phyloP scores from a whole-genome alignment of 2,888 invertebrate species.

The Cerceris ruficornis region DNA sequence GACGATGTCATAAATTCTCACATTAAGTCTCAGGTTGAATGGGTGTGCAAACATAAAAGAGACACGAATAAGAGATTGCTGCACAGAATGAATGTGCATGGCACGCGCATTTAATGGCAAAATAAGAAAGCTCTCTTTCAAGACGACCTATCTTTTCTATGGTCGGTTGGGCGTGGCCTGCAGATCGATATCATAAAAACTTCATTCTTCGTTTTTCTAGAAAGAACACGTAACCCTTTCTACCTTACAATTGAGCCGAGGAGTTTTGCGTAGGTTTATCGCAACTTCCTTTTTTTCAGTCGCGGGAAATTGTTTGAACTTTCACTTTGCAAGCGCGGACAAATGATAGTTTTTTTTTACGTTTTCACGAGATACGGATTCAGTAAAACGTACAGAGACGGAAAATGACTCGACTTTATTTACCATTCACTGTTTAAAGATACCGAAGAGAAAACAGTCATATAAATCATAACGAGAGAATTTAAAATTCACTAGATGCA shows the following conservation, averaged over 20 bases:
- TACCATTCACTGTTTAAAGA: too few relatives aligned
- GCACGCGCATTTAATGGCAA: conserved; percentile 5
- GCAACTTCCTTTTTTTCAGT: too few relatives aligned
- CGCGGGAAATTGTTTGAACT: too few relatives aligned
- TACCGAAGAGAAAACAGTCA: too few relatives aligned
- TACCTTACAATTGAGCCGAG: conserved; percentile 1
- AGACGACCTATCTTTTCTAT: conserved; percentile 45
- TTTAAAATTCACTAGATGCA: too few relatives aligned
- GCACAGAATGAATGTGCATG: conserved; percentile 2
- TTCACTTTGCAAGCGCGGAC: too few relatives aligned
- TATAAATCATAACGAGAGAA: too few relatives aligned
- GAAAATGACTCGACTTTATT: too few relatives aligned
- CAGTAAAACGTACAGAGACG: too few relatives aligned
- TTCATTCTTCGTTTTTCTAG: conserved; percentile 18
- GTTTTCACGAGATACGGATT: not conserved
- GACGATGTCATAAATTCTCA: conserved; percentile 4
- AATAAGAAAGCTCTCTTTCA: conserved; percentile 19
- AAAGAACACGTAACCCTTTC: conserved; percentile 15
- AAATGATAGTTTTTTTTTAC: too few relatives aligned
- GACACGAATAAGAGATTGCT: too few relatives aligned
- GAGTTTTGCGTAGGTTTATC: conserved; percentile 9
- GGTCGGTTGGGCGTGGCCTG: conserved; percentile 69
- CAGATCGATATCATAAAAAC: conserved; percentile 73
- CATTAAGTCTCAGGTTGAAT: conserved; percentile 34
- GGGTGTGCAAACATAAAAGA: conserved; percentile 12